A percentile compares a stretch with the other conserved stretches of the same genome.
Conservation (phyloP, 1,140 invertebrate species). For the Sitobion miscanthi region DNA sequence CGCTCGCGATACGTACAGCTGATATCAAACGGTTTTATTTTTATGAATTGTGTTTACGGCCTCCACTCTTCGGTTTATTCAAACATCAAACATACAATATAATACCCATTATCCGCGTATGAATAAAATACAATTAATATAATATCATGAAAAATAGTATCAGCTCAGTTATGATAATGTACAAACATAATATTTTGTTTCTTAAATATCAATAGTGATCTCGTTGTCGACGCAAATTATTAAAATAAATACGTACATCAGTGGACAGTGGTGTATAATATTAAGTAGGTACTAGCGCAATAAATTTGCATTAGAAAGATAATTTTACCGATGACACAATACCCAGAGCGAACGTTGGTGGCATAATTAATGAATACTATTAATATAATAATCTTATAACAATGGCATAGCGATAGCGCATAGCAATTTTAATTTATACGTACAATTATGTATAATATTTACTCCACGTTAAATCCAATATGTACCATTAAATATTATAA, state of each 20-base stretch:
- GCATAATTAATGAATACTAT: background rate
- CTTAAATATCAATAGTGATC: background rate
- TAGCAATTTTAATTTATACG: background rate
- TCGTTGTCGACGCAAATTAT: background rate
- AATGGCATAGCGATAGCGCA: background rate
- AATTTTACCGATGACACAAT: background rate
- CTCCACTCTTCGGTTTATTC: background rate
- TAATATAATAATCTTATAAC: conserved; percentile 20
- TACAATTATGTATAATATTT: background rate
- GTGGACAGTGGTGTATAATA: background rate
- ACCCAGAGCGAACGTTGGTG: background rate
- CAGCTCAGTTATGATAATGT: background rate
- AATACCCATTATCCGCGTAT: background rate
- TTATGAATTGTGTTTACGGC: background rate
- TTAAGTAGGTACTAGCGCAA: background rate
- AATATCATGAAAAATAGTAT: background rate
- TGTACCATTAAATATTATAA: conserved; percentile 10
- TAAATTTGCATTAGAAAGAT: conserved; percentile 10
- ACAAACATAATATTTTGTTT: background rate
- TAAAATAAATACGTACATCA: background rate
- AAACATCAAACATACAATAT: background rate
- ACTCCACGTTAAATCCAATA: background rate
- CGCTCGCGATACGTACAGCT: background rate
- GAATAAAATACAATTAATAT: background rate
- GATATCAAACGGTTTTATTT: background rate